phyloP scores from a whole-genome alignment of 2,113 vertebrate genomes.

The Pseudolaguvia tuberculata region DNA sequence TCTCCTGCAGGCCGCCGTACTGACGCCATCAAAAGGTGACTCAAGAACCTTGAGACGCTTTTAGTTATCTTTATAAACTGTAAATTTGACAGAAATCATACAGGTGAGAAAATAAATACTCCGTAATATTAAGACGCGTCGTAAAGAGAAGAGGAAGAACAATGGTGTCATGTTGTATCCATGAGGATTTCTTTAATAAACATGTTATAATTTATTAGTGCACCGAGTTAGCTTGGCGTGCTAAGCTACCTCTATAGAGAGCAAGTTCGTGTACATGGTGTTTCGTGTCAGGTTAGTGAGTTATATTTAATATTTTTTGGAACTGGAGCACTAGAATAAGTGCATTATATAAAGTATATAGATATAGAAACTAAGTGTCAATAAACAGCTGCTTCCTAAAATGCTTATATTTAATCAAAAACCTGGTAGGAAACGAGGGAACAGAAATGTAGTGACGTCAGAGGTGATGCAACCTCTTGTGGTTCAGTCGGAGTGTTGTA shows the following conservation, averaged over 20 bases:
- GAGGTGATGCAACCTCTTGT: background rate
- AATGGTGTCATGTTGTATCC: too few species aligned
- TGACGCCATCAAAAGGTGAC: constrained; percentile 38
- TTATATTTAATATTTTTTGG: background rate
- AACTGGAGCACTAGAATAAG: too few species aligned
- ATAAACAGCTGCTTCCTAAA: too few species aligned
- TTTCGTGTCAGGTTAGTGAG: background rate
- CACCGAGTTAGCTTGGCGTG: background rate
- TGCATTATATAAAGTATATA: too few species aligned
- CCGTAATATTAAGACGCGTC: background rate
- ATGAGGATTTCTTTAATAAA: background rate
- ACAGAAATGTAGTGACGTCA: background rate
- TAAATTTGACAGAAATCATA: background rate
- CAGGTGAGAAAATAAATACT: constrained; percentile 29
- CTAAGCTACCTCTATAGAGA: background rate
- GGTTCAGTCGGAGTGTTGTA: background rate
- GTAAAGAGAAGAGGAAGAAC: background rate
- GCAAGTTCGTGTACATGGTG: background rate
- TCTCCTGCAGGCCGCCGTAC: constrained; percentile 4
- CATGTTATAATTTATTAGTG: background rate
- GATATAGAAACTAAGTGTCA: too few species aligned
- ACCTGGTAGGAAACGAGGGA: background rate
- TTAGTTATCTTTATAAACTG: background rate
- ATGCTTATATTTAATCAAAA: background rate
- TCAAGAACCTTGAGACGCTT: background rate